Conservation (phyloP, 2,888 invertebrate species). For the Galeruca laticollis region DNA sequence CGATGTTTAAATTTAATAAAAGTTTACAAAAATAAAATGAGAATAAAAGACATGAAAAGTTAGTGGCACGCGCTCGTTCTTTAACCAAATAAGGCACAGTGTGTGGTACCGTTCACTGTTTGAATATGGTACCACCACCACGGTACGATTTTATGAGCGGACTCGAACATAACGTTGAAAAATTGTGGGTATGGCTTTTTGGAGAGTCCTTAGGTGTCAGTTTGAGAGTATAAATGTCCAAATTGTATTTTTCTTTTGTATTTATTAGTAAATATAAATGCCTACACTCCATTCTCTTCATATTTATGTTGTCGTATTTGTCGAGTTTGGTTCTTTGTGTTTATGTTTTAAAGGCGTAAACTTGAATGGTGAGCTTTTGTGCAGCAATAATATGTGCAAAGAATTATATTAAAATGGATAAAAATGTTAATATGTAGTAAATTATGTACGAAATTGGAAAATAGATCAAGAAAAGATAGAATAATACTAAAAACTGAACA, state of each 20-base stretch:
- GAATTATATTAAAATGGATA: no score
- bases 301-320: constrained; percentile 46
- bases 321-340: neutral
- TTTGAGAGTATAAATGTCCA: constrained; percentile 51
- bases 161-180: constrained; percentile 53
- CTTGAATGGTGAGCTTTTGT: neutral
- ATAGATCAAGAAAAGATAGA: no score
- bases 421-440: no score
- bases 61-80: constrained; percentile 45
- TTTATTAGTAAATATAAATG: constrained; percentile 53
- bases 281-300: constrained; percentile 52
- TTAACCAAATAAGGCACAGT: constrained; percentile 56
- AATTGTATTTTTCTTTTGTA: constrained; percentile 46
- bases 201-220: constrained; percentile 57
- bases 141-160: constrained; percentile 51
- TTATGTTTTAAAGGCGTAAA: neutral
- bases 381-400: no score
- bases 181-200: constrained; percentile 58
- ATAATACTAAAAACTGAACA: no score
- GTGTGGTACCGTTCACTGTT: constrained; percentile 54
- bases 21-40: neutral
- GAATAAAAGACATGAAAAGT: constrained; percentile 2
- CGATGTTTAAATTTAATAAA: neutral
- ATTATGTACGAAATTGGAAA: no score
- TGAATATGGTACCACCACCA: constrained; percentile 46